Percentiles rank a stretch among this genome's conserved stretches.
phyloP scores from a whole-genome alignment of 1,140 invertebrate genomes.

The Stegodyphus mimosarum region DNA sequence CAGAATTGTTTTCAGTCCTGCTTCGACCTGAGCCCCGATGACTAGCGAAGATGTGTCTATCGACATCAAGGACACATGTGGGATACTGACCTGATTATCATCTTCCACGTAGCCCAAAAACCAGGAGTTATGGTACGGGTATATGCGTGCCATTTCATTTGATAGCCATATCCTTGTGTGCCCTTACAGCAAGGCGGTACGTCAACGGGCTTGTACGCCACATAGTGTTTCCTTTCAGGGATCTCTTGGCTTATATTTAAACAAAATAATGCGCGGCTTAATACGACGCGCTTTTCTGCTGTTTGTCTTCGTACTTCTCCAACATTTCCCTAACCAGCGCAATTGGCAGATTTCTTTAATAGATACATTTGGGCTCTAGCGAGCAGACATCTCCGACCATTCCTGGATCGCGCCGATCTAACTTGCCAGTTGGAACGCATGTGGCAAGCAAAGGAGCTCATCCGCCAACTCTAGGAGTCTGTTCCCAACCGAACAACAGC shows the following conservation, averaged over 20 bases:
- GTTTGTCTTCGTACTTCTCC: no score
- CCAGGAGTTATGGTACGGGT: neutral
- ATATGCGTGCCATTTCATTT: neutral
- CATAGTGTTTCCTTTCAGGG: neutral
- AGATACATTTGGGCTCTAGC: no score
- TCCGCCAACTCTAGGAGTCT: no score
- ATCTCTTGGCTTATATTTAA: neutral
- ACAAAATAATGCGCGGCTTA: neutral
- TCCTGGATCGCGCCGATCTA: no score
- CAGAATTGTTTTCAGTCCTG: neutral
- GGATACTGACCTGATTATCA: neutral
- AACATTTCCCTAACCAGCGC: no score
- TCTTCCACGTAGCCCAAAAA: neutral
- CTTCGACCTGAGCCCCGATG: neutral
- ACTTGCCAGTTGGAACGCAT: no score
- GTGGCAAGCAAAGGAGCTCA: no score
- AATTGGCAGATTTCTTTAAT: no score
- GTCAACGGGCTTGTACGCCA: neutral
- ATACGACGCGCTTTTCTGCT: neutral
- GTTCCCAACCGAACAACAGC: no score
- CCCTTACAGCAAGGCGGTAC: neutral
- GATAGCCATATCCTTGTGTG: neutral
- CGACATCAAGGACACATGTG: neutral
- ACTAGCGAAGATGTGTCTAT: neutral
- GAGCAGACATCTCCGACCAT: no score